phyloP scores from a whole-genome alignment of 2,888 invertebrate species.

The Brassicogethes aeneus region DNA sequence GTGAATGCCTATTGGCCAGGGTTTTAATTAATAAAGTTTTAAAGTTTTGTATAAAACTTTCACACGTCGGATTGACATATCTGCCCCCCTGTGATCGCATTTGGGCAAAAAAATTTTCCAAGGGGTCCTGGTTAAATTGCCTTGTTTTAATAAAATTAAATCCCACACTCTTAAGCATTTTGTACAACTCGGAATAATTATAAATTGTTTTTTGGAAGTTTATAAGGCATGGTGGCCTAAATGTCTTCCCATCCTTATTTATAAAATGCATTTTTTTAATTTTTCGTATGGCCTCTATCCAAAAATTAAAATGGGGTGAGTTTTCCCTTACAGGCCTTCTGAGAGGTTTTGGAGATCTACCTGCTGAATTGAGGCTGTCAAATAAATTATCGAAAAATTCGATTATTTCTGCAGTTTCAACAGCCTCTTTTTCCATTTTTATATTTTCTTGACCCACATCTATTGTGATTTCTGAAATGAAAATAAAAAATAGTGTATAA shows the following conservation, averaged over 20 bases:
- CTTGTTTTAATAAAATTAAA: too few species aligned
- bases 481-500: too few species aligned
- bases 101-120: conserved; percentile 10
- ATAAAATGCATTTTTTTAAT: too few species aligned
- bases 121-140: conserved; percentile 11
- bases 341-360: too few species aligned
- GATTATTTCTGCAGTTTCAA: not conserved
- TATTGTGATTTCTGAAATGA: too few species aligned
- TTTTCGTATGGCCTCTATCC: not conserved
- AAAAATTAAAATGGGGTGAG: conserved; percentile 2
- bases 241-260: not conserved
- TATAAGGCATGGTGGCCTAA: not conserved
- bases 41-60: too few species aligned
- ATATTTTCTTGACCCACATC: too few species aligned
- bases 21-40: conserved; percentile 7
- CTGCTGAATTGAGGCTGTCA: conserved; percentile 1
- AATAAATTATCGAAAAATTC: conserved; percentile 1
- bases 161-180: not conserved
- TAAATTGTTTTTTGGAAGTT: not conserved
- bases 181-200: not conserved
- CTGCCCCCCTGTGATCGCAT: conserved; percentile 8
- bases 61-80: conserved; percentile 9
- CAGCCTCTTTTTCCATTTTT: conserved; percentile 3
- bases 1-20: conserved; percentile 3
- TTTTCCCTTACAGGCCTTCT: not conserved